Evolutionary conservation across 2,797 vertebrate genomes (phyloP).

Genomic region (Oophaga sylvatica): DNA sequence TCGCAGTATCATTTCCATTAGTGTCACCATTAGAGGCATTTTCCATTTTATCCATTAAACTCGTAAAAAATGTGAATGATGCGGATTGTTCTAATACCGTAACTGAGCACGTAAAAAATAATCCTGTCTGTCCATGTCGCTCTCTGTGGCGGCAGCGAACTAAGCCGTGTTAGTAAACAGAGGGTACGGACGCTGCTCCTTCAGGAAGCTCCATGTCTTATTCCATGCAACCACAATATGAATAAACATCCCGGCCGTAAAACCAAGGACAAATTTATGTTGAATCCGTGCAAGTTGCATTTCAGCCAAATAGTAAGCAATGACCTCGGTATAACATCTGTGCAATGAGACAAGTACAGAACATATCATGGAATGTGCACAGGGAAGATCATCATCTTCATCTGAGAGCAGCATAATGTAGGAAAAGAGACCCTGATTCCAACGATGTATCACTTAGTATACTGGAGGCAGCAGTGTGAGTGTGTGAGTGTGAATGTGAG

Average conservation of each 20-base stretch:
- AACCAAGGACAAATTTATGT: background rate
- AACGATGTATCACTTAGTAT: no score
- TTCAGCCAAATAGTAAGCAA: background rate
- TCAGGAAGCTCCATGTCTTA: constrained; percentile 12
- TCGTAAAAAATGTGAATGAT: background rate
- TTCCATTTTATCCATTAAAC: constrained; percentile 3
- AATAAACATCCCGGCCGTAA: constrained; percentile 12
- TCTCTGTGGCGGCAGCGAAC: background rate
- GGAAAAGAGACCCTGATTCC: no score
- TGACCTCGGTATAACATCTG: background rate
- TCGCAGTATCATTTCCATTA: constrained; percentile 13
- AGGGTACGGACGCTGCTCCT: constrained; percentile 3
- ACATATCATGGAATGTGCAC: background rate
- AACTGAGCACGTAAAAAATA: background rate
- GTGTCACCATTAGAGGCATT: constrained; percentile 3
- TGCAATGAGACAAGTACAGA: background rate
- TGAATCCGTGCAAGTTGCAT: background rate
- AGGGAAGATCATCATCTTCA: background rate
- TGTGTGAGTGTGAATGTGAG: no score
- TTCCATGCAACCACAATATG: constrained; percentile 5
- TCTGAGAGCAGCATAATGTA: no score
- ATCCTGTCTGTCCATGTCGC: background rate
- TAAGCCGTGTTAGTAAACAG: background rate
- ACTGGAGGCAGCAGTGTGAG: no score
- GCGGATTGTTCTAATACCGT: background rate